Base-by-base conservation (phyloP, 2,888 invertebrate species). In the Meta bourneti region DNA sequence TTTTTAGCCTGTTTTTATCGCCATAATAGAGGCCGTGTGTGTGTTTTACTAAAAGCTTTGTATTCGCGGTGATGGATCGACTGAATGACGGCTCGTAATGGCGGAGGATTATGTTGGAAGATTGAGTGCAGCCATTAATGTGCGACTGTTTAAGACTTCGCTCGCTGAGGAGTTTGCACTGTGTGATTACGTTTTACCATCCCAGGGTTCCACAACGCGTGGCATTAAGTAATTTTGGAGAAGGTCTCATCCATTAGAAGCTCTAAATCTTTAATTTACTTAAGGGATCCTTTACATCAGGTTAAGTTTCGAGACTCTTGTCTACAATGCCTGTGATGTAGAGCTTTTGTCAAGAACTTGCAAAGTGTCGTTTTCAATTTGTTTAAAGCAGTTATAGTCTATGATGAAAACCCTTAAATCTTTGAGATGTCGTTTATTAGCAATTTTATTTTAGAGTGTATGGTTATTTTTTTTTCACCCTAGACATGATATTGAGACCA, bases 1-100 rank as follows among this genome's bases (percentile, higher is more conserved):
- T 89, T 84, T 78, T 83, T 83, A 74, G n/a, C 72, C 16, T 13
- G 61, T 88, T 81, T 81, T 81, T 88, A 80, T 87, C 52, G 11
- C 71, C 77, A 61, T 87, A 80, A 71, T 80, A 87, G 71, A 87
- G 69, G 54, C 80, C 20, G 70, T 13, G 69, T 89, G 79, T 89
- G 82, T 89, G 82, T 89, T 89, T 89, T 89, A 54, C 82, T 89
- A 89, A 89, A 83, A 87, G 87, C 87, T 87, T 87, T 72, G 71
- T 72, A 51, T 78, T 78, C 48, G 7, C 13, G 7, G 20, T 88
- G 88, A 88, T 88, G 88, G 88, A 88, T 88, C 48, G 81, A 74
- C 69, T 19, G 8, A 51, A 48, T 81, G 80, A 74, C 81, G 69
- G 61, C 49, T 8, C 9, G 51, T 81, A 81, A 88, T 74, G 81